Evolutionary conservation across 2,113 vertebrate species (phyloP), one percentile per base, ranked within the genome.

Genomic region (Aspiorhynchus laticeps): DNA sequence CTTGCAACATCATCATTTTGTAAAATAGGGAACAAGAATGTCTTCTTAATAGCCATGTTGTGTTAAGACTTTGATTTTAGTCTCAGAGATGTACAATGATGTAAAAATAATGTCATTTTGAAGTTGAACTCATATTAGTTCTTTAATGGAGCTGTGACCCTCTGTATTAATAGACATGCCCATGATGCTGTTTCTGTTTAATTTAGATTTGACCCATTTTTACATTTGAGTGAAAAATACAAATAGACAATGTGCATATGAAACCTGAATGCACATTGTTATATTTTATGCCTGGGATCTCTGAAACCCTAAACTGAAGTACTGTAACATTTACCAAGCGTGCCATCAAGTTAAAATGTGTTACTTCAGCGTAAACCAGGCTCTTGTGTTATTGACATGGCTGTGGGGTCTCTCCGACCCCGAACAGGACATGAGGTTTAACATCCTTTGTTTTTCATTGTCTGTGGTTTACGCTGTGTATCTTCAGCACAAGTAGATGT

Each of bases 401-500:
- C 31, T 21, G 31, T 21, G 17, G 24, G 33, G 71, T 74, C 71
- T 21, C 36, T 74, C 4, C 36, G 5, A 12, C 36, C 71, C 19
- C 71, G 43, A 74, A 74, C 71, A 74, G 71, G 71, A 74, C 71
- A 74, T 43, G 71, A 7, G 67, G 67, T 71, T 36, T 36, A 36
- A 71, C 7, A 36, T 3, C 21, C 10, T 2, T 3, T 74, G 41
- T 41, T 43, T n/a, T 7, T 53, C 51, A 53, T 9, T 14, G 10
- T 36, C 71, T 6, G 71, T n/a, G 21, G 21, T 74, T 74, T 43
- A 74, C 2, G 38, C 21, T 7, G 36, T n/a, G 71, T 2, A 36
- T 2, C 1, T 24, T n/a, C 10, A n/a, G 21, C 12, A 24, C 17
- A 1, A 21, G 28, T 17, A 17, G 28, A 71, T 36, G 28, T 36